Base-by-base conservation (phyloP, 2,888 invertebrate genomes). In the Polydrusus tereticollis region DNA sequence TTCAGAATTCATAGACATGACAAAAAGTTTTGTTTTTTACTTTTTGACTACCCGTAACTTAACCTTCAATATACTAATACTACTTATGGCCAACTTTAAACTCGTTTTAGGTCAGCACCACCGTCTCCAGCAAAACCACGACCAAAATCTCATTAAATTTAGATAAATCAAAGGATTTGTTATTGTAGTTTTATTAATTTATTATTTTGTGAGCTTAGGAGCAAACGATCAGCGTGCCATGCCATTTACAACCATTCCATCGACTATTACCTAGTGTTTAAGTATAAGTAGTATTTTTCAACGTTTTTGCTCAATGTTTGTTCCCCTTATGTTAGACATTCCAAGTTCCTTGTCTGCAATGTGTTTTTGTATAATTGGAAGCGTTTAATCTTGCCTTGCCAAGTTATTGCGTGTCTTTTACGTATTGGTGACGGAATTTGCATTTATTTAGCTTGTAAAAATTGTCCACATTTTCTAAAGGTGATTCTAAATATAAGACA, bases 121-220 rank as follows among this genome's bases (percentile, higher is more conserved):
- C 52, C 75, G 16, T 77, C 79, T 47, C 80, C 80, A 38, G 77
- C 78, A 50, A 80, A 76, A 72, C 72, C 76, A 45, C 72, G 78
- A 74, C 77, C 80, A 16, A 79, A 77, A 70, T 76, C 79, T 18
- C 41, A 66, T 38, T 59, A 59, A 18, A 26, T 55, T 29, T 16
- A 14, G 6, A 45, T n/a, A 12, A 41, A 14, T 1, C n/a, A 7
- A 14, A 1, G 16, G 6, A 0, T 16, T 55, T n/a, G n/a, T n/a
- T 29, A 29, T 4, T 29, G 29, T 29, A 29, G 29, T 7, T 29
- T 29, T 29, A 29, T n/a, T 2, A 5, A 12, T n/a, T 7, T n/a
- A 36, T 29, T 55, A 55, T 55, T 55, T 55, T 21, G 10, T 29
- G 7, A 16, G 14, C 6, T 23, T 29, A 18, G 29, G 29, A 55